A percentile compares a stretch with the other conserved stretches of the same genome.
Evolutionary conservation across 2,888 invertebrate species (phyloP).

Genomic region (Lingula anatina): DNA sequence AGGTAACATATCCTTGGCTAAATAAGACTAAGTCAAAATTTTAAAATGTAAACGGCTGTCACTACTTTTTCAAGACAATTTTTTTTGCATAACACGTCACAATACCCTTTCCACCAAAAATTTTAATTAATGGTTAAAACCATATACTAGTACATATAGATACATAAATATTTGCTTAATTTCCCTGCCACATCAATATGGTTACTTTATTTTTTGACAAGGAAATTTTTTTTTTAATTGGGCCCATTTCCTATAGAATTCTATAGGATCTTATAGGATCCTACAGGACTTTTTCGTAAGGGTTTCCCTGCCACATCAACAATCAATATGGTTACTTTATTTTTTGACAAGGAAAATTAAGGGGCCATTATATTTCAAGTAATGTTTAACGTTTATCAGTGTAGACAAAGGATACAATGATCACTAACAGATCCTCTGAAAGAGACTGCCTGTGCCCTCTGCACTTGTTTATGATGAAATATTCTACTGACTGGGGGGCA

Average conservation of each 20-base stretch:
- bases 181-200: not conserved
- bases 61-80: not conserved
- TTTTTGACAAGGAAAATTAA: too few relatives aligned
- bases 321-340: not conserved
- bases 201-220: too few relatives aligned
- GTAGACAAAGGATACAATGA: too few relatives aligned
- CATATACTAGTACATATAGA: not conserved
- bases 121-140: not conserved
- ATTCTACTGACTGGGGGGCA: constrained; percentile 47
- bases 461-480: constrained; percentile 31
- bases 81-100: not conserved
- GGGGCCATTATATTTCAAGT: too few relatives aligned
- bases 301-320: not conserved
- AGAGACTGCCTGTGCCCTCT: constrained; percentile 45
- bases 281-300: too few relatives aligned
- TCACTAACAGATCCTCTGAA: constrained; percentile 29
- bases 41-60: not conserved
- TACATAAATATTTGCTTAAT: not conserved
- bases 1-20: not conserved
- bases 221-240: too few relatives aligned
- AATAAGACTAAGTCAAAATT: not conserved
- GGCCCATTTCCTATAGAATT: too few relatives aligned
- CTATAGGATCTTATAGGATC: too few relatives aligned
- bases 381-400: too few relatives aligned
- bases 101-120: not conserved